A percentile compares a stretch with the other conserved stretches of the same genome.
Evolutionary conservation across 2,113 vertebrate species (phyloP).

Genomic region (Apodemus sylvaticus): DNA sequence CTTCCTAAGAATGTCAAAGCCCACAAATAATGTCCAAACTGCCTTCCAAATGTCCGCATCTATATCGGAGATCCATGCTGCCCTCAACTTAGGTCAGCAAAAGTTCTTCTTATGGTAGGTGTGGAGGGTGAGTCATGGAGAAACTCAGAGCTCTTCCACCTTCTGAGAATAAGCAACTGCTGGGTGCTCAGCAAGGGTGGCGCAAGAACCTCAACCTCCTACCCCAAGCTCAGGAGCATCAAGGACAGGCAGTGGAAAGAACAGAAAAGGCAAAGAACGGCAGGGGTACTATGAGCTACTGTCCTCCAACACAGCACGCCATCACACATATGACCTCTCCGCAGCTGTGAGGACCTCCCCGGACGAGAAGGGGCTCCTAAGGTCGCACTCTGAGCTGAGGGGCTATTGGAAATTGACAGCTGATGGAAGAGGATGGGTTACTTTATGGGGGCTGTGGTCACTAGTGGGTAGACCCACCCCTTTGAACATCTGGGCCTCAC

Average conservation of each 20-base stretch:
- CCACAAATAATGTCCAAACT: not conserved
- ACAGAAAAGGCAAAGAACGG: no score
- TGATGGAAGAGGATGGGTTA: not conserved
- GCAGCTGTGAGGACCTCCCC: not conserved
- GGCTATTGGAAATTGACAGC: not conserved
- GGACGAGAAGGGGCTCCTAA: no score
- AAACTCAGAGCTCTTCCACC: not conserved
- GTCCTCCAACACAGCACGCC: not conserved
- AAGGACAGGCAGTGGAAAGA: not conserved
- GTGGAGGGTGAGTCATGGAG: not conserved
- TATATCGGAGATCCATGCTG: not conserved
- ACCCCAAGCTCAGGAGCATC: not conserved
- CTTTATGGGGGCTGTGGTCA: not conserved
- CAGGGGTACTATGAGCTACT: not conserved
- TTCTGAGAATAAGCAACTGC: not conserved
- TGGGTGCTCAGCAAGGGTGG: no score
- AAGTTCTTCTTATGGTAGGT: not conserved
- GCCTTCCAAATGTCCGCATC: not conserved
- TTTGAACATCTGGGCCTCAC: not conserved
- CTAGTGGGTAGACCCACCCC: no score
- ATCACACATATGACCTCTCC: not conserved
- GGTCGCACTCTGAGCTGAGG: not conserved
- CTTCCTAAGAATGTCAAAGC: conserved; percentile 7
- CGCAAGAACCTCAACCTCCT: no score
- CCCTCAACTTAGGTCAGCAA: not conserved